Evolutionary conservation across 2,888 invertebrate species (phyloP), one percentile per base, ranked within the genome.

Genomic region (Augochlorella aurata): DNA sequence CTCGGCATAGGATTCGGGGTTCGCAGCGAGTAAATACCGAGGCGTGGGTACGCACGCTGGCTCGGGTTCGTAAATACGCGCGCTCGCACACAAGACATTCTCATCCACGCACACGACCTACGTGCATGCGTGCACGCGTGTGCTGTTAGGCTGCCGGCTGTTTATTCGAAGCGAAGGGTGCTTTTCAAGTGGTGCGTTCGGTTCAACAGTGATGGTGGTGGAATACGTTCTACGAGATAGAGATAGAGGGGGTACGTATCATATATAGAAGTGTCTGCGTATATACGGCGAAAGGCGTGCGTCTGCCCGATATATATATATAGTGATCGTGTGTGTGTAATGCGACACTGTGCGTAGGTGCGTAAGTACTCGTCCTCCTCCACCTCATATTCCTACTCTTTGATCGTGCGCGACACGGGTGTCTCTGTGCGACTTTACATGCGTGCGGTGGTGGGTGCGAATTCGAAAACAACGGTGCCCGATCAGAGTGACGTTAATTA

Each of bases 401-500:
- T 29, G 21, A 50, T 76, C 76, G 74, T 74, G 72, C 77, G 76
- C 71, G 77, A 81, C 80, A 76, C 85, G 85, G 86, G 85, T 69
- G 86, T 82, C 84, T 84, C 85, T 69, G 86, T 83, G 85, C 85
- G 86, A 38, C 82, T 81, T 85, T 85, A 88, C 87, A 87, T 89
- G 87, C 84, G 89, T 90, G 90, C 90, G 87, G 29, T 87, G 87
- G 75, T 87, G 85, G 91, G 91, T 91, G 91, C 91, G 89, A 89
- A 89, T 78, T 38, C 58, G 78, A 70, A 78, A 79, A 38, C 69
- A 85, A 63, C 38, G 82, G 90, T 92, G 91, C 89, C 91, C 91
- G 88, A 29, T 29, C 29, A 58, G 14, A 58, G 58, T 16, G 58
- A 58, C 12, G 16, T 58, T 58, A 16, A 24, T 58, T 12, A 58